phyloP scores from a whole-genome alignment of 2,888 invertebrate species.

The Cepaea hortensis region DNA sequence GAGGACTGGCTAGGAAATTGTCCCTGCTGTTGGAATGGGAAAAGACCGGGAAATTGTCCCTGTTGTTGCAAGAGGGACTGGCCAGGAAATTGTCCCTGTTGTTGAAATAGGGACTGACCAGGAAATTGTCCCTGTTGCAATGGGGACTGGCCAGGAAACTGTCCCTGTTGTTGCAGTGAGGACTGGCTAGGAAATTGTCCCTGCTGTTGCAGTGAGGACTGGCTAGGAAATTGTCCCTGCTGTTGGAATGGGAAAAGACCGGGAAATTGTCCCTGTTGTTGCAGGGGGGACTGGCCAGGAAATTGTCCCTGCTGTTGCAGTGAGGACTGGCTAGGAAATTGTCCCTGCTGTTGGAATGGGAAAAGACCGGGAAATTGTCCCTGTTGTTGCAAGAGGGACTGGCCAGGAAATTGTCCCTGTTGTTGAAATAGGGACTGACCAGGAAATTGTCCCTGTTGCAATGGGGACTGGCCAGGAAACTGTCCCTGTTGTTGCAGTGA shows the following conservation, averaged over 20 bases:
- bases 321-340: too few relatives aligned
- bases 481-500: too few relatives aligned
- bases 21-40: background rate
- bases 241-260: background rate
- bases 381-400: background rate
- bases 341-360: too few relatives aligned
- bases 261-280: too few relatives aligned
- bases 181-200: conserved; percentile 6
- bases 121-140: background rate
- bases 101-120: background rate
- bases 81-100: background rate
- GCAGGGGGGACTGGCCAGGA: too few relatives aligned
- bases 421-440: background rate
- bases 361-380: background rate
- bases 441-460: conserved; percentile 18
- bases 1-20: background rate
- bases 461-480: background rate
- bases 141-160: background rate
- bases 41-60: background rate
- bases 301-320: too few relatives aligned
- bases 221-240: background rate
- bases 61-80: background rate
- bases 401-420: background rate
- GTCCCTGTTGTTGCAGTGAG: conserved; percentile 1
- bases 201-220: background rate